Evolutionary conservation across 2,113 vertebrate genomes (phyloP).

Genomic region (Mugil cephalus): DNA sequence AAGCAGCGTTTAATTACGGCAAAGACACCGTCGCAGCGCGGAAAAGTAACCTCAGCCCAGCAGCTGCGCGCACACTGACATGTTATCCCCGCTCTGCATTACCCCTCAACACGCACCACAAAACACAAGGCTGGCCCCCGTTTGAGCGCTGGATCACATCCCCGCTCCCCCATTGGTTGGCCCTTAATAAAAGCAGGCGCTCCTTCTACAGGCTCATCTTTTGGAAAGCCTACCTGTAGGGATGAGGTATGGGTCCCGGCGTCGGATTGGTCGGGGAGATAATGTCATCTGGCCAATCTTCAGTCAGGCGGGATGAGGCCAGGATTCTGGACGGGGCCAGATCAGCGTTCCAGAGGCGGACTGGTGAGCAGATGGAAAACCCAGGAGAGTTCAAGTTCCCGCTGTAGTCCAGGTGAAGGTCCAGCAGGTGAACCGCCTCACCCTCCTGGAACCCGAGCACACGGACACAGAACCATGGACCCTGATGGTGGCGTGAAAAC

Average conservation of each 20-base stretch:
- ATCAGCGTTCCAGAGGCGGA: slow-evolving; percentile 73
- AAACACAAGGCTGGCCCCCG: slow-evolving; percentile 49
- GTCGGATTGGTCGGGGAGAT: slow-evolving; percentile 83
- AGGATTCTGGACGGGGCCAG: slow-evolving; percentile 58
- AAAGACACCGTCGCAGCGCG: background rate
- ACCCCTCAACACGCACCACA: slow-evolving; percentile 55
- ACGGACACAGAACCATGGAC: background rate
- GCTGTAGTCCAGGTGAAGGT: slow-evolving; percentile 36
- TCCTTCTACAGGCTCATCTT: slow-evolving; percentile 41
- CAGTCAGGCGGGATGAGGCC: slow-evolving; percentile 77
- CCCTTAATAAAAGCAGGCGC: slow-evolving; percentile 77
- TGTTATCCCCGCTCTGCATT: slow-evolving; percentile 37
- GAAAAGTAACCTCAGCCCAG: slow-evolving; percentile 12
- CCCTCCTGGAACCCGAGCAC: background rate
- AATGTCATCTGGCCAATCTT: slow-evolving; percentile 87
- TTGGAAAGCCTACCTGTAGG: slow-evolving; percentile 84
- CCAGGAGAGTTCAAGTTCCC: slow-evolving; percentile 52
- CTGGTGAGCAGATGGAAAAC: slow-evolving; percentile 87
- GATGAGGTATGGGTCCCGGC: slow-evolving; percentile 81
- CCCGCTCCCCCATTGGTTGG: slow-evolving; percentile 72
- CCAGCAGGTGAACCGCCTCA: slow-evolving; percentile 51
- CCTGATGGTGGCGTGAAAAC: too few species aligned
- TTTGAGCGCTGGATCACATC: slow-evolving; percentile 49
- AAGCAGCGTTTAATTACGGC: slow-evolving; percentile 11
- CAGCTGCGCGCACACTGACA: slow-evolving; percentile 22